A percentile compares a stretch with the other conserved stretches of the same genome.
phyloP scores from a whole-genome alignment of 1,140 invertebrate genomes.

The Leptinotarsa defecta region DNA sequence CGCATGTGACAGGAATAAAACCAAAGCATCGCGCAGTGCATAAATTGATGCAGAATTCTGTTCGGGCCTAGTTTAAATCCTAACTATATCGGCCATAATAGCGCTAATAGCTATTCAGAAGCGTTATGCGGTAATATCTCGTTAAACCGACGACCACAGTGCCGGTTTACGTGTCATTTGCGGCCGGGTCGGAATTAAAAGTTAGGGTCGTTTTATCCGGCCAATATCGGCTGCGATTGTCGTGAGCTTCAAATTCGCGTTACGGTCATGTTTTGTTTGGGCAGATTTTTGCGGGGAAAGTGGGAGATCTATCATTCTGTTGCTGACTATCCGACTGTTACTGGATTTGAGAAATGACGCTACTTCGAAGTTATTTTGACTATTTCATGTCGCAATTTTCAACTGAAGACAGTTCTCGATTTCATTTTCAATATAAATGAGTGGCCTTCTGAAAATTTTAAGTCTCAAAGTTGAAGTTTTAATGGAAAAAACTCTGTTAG shows the following conservation, averaged over 20 bases:
- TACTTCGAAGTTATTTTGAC: too few species aligned
- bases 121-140: slow-evolving; percentile 54
- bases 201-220: slow-evolving; percentile 50
- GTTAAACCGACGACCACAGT: slow-evolving; percentile 54
- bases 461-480: too few species aligned
- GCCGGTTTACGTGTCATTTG: slow-evolving; percentile 55
- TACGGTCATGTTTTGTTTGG: neutral
- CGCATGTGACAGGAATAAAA: neutral
- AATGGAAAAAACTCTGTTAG: too few species aligned
- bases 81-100: slow-evolving; percentile 51
- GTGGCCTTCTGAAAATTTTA: too few species aligned
- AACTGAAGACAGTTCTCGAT: too few species aligned
- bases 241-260: neutral
- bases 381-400: too few species aligned
- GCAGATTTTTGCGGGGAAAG: too few species aligned
- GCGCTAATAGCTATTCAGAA: slow-evolving; percentile 51
- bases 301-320: too few species aligned
- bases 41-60: slow-evolving; percentile 16
- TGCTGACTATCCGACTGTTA: too few species aligned
- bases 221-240: slow-evolving; percentile 10
- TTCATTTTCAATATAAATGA: too few species aligned
- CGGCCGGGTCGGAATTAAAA: slow-evolving; percentile 54
- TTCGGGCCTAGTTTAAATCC: slow-evolving; percentile 44
- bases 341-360: too few species aligned
- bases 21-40: slow-evolving; percentile 13